phyloP scores from a whole-genome alignment of 1,140 invertebrate genomes.

The Hylyphantes graminicola region DNA sequence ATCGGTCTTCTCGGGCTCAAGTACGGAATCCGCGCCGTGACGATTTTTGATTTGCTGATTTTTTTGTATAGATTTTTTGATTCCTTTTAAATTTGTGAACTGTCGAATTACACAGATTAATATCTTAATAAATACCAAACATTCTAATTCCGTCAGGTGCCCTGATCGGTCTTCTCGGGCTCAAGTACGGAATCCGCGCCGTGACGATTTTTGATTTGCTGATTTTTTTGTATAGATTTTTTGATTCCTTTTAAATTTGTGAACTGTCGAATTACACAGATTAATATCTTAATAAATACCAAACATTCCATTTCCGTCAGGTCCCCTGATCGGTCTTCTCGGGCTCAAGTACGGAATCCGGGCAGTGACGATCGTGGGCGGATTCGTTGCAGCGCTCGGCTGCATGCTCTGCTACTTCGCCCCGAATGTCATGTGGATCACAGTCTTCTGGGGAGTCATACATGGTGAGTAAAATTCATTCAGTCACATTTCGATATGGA shows the following conservation, averaged over 20 bases:
- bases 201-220: too few relatives aligned
- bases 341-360: conserved; percentile 36
- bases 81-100: too few relatives aligned
- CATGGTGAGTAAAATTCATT: conserved; percentile 39
- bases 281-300: too few relatives aligned
- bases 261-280: too few relatives aligned
- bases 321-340: conserved; percentile 59
- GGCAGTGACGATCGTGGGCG: conserved; percentile 44
- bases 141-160: conserved; percentile 14
- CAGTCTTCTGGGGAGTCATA: conserved; percentile 53
- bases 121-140: too few relatives aligned
- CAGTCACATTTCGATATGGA: too few relatives aligned
- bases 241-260: too few relatives aligned
- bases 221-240: too few relatives aligned
- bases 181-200: conserved; percentile 24
- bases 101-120: too few relatives aligned
- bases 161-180: conserved; percentile 55
- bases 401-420: conserved; percentile 53
- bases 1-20: conserved; percentile 52
- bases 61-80: too few relatives aligned
- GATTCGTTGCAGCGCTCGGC: conserved; percentile 43
- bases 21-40: conserved; percentile 33
- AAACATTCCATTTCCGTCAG: background rate
- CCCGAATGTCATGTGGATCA: conserved; percentile 44
- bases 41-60: too few relatives aligned